These are phyloP conservation scores for Otolemur garnettii DNA, from an alignment of 2,113 vertebrate genomes.

Conservation along the genomic window DNA sequence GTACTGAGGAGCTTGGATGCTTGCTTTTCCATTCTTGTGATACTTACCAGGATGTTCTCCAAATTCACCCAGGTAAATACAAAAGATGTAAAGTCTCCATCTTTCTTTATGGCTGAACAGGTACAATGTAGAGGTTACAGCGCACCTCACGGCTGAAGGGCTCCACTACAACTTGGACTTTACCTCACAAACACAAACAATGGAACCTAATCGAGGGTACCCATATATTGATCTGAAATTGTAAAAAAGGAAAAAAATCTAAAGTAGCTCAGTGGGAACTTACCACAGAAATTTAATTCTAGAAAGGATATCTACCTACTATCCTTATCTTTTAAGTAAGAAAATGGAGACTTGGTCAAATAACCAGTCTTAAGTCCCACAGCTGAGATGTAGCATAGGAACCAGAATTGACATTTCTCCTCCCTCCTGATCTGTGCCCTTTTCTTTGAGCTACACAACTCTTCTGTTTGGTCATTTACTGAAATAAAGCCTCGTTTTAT, in stretches of 20 bases:
- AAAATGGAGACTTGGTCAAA: neutral
- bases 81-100: too few relatives aligned
- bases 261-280: slow-evolving; percentile 11
- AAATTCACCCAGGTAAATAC: too few relatives aligned
- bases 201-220: too few relatives aligned
- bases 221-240: too few relatives aligned
- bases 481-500: slow-evolving; percentile 10
- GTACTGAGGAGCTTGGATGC: too few relatives aligned
- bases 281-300: slow-evolving; percentile 50
- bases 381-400: neutral
- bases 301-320: neutral
- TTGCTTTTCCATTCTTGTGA: too few relatives aligned
- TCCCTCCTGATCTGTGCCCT: neutral
- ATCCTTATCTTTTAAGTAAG: slow-evolving; percentile 34
- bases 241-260: slow-evolving; percentile 41
- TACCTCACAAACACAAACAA: too few relatives aligned
- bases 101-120: too few relatives aligned
- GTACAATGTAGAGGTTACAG: too few relatives aligned
- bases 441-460: neutral
- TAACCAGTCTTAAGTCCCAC: neutral
- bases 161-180: too few relatives aligned
- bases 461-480: neutral
- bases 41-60: too few relatives aligned
- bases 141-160: too few relatives aligned
- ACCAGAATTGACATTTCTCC: neutral